Percentiles rank a stretch among this genome's conserved stretches.
Conservation (phyloP, 1,140 invertebrate species). For the Drosophila ironensis region DNA sequence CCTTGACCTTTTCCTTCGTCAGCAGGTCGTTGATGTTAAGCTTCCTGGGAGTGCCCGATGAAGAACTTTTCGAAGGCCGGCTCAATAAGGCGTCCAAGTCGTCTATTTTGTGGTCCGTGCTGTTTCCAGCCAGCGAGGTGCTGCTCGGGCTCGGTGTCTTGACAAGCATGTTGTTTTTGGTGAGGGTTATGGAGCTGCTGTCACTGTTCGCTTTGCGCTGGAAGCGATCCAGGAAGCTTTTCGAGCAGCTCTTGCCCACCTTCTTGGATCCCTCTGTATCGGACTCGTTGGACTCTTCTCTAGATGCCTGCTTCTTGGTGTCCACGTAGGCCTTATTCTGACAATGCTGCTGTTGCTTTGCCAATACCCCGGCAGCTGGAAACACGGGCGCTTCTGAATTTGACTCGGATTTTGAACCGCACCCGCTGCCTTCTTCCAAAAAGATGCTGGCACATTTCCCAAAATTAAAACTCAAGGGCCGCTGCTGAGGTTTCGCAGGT, state of each 20-base stretch:
- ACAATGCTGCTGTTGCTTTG: too few species aligned
- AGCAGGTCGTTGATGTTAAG: conserved; percentile 42
- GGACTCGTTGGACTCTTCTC: not conserved
- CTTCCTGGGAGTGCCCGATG: not conserved
- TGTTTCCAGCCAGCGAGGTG: not conserved
- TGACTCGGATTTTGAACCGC: not conserved
- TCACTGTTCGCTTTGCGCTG: not conserved
- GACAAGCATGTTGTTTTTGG: not conserved
- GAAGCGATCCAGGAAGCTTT: not conserved
- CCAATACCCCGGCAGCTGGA: too few species aligned
- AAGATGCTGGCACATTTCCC: conserved; percentile 14
- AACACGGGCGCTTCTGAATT: too few species aligned
- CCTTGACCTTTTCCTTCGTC: conserved; percentile 7
- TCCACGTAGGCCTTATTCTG: too few species aligned
- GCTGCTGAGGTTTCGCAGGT: not conserved
- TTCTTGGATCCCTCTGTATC: not conserved
- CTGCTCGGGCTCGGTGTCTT: not conserved
- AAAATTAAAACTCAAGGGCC: conserved; percentile 9
- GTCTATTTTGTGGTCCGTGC: not conserved
- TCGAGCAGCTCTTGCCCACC: not conserved
- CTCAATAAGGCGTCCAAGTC: not conserved
- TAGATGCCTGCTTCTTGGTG: too few species aligned
- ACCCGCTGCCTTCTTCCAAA: not conserved
- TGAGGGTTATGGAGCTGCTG: conserved; percentile 17
- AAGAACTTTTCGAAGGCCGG: not conserved